A percentile compares a stretch with the other conserved stretches of the same genome.
These are phyloP conservation scores for Syngnathus rostellatus DNA, from an alignment of 2,797 vertebrate genomes.

Conservation along the genomic window DNA sequence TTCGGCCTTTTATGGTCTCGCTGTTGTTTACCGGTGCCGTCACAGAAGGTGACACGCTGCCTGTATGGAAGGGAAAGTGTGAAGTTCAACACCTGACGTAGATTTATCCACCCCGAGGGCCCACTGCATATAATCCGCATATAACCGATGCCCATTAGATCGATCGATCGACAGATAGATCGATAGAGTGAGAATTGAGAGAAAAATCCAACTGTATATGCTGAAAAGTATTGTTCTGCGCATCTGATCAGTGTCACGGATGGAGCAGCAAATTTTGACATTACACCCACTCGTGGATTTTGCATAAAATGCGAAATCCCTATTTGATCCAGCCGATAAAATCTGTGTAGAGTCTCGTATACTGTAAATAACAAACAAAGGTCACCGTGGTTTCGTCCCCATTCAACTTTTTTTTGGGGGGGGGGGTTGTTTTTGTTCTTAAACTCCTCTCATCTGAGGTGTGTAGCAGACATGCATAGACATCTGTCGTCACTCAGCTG, in stretches of 20 bases:
- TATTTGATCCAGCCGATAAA: too few species aligned
- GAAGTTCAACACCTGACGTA: neutral
- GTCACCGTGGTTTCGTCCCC: neutral
- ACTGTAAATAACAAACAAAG: neutral
- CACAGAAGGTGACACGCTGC: neutral
- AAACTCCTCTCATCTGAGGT: constrained; percentile 9
- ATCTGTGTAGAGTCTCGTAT: too few species aligned
- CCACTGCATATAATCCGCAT: too few species aligned
- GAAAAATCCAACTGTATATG: too few species aligned
- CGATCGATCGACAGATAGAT: too few species aligned
- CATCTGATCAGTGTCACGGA: neutral
- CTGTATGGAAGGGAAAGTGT: neutral
- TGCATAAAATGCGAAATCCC: too few species aligned
- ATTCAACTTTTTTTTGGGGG: neutral
- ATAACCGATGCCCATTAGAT: too few species aligned
- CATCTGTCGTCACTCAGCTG: constrained; percentile 13
- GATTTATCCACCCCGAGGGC: neutral
- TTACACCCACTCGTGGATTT: too few species aligned
- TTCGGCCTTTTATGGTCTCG: neutral
- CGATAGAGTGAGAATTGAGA: too few species aligned
- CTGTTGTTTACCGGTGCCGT: neutral
- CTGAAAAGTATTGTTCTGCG: neutral
- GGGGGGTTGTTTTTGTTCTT: neutral
- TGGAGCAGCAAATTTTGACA: too few species aligned
- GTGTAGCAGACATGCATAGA: constrained; percentile 11